Conservation (phyloP, 2,113 vertebrate genomes). For the Sander lucioperca region DNA sequence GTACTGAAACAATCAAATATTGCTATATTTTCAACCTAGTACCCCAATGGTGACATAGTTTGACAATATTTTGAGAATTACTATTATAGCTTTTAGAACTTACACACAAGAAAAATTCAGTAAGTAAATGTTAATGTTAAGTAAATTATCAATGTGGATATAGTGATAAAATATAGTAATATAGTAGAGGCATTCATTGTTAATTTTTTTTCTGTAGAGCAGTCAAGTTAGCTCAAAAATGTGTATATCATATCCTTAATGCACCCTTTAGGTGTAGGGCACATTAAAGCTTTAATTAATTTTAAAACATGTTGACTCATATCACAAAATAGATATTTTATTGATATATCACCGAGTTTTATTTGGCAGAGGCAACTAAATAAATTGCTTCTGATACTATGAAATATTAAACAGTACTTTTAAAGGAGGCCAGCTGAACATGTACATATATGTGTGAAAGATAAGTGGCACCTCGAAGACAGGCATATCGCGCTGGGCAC, state of each 20-base stretch:
- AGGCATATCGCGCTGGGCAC: conserved; percentile 87
- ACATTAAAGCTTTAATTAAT: not conserved
- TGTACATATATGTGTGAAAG: not conserved
- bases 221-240: not conserved
- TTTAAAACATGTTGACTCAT: not conserved
- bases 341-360: not conserved
- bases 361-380: not conserved
- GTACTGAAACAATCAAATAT: not conserved
- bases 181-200: not conserved
- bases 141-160: not conserved
- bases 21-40: not conserved
- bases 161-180: not conserved
- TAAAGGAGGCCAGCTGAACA: conserved; percentile 25
- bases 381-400: not conserved
- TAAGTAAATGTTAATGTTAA: not conserved
- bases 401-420: conserved; percentile 15
- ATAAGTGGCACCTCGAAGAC: conserved; percentile 82
- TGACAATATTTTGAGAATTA: not conserved
- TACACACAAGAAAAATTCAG: not conserved
- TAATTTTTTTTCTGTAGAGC: not conserved
- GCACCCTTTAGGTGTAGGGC: not conserved
- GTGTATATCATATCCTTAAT: not conserved
- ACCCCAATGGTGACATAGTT: not conserved
- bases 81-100: not conserved
- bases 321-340: not conserved